Base-by-base conservation (phyloP, 2,113 vertebrate genomes). In the Beaufortia kweichowensis region DNA sequence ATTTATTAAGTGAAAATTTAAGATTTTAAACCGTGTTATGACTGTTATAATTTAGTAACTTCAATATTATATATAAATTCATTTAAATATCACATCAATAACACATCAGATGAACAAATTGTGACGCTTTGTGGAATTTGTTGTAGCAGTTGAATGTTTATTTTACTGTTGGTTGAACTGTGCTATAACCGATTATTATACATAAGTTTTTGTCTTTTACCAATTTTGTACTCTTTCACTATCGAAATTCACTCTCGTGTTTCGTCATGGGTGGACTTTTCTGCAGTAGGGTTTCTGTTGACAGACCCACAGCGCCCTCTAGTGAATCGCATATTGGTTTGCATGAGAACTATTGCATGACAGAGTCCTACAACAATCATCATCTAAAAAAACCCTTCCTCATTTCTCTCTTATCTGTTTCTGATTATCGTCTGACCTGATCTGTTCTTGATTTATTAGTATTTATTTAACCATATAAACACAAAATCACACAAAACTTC, bases 241-340 rank as follows among this genome's bases (percentile, higher is more conserved):
- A 41, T 59, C 35, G 2, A 60, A 59, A n/a, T 56, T 3, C 14
- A 56, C 21, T 56, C 10, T 50, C 12, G 24, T 35, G 31, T 43
- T 9, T 59, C 57, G 7, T 1, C 50, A 26, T 21, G 11, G 4
- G 28, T 53, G 6, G 21, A 55, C 33, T 33, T 12, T 55, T 71
- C 11, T 39, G 9, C 14, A n/a, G n/a, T 39, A 4, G 53, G 23
- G 24, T 31, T n/a, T n/a, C n/a, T n/a, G n/a, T n/a, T n/a, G n/a
- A 61, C 19, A 61, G 70, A 46, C 28, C 29, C 6, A 48, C 35
- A n/a, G 71, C 71, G 71, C 71, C 71, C 71, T 74, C 71, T 74
- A 46, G 71, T 61, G 70, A 71, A 26, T 1, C n/a, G 19, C 17
- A 19, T 6, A 39, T 4, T 19, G 21, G 4, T n/a, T 21, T 19